These are phyloP conservation scores for Engraulis encrasicolus DNA, from an alignment of 2,113 vertebrate genomes.

Conservation along the genomic window DNA sequence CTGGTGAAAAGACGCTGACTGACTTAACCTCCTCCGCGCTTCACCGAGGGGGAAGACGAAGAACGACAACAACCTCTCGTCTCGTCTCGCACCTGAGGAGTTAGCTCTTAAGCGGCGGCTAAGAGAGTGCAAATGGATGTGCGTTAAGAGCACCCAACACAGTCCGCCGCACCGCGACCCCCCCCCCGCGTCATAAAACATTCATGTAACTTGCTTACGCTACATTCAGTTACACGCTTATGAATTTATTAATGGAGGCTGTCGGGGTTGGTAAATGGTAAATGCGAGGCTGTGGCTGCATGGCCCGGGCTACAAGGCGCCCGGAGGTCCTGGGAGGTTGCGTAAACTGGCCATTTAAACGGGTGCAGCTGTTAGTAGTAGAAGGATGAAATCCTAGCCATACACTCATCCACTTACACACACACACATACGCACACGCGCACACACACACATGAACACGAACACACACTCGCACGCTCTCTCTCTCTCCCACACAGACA, in stretches of 20 bases:
- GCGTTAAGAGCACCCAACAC: slow-evolving; percentile 23
- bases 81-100: no score
- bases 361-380: not conserved
- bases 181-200: not conserved
- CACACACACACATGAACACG: no score
- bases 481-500: not conserved
- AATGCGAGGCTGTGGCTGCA: not conserved
- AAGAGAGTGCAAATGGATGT: slow-evolving; percentile 27
- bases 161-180: no score
- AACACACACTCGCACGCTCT: no score
- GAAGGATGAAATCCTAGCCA: not conserved
- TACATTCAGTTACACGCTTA: not conserved
- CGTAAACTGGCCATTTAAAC: not conserved
- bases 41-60: no score
- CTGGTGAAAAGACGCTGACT: not conserved
- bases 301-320: not conserved
- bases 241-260: slow-evolving; percentile 1
- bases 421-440: no score
- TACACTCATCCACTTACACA: not conserved
- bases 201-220: not conserved
- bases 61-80: no score
- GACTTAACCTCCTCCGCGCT: not conserved
- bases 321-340: not conserved
- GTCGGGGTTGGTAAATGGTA: not conserved
- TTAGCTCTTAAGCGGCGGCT: no score